Conservation (phyloP, 1,140 invertebrate species). For the Spodoptera frugiperda region DNA sequence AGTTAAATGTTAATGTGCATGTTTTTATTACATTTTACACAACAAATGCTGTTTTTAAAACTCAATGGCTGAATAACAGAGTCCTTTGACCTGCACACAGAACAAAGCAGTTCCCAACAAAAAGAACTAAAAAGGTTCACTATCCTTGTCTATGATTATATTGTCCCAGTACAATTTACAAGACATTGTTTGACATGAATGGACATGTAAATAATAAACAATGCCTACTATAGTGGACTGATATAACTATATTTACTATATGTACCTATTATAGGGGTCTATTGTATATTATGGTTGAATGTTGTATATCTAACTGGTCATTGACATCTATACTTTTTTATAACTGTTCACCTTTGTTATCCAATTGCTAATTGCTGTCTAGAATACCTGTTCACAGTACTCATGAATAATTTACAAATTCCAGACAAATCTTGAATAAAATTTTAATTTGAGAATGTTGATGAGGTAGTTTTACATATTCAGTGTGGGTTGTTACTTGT, state of each 20-base stretch:
- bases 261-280: not conserved
- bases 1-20: too few species aligned
- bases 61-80: not conserved
- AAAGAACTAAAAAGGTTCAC: conserved; percentile 18
- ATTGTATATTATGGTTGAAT: not conserved
- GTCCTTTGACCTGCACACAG: not conserved
- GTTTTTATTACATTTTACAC: too few species aligned
- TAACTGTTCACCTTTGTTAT: conserved; percentile 10
- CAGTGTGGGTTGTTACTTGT: not conserved
- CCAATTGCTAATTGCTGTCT: not conserved
- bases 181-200: conserved; percentile 10
- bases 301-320: not conserved
- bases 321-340: conserved; percentile 18
- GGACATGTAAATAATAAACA: conserved; percentile 34
- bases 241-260: conserved; percentile 3
- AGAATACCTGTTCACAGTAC: not conserved
- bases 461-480: conserved; percentile 15
- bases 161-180: not conserved
- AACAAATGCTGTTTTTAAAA: too few species aligned
- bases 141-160: conserved; percentile 14
- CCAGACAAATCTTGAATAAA: not conserved
- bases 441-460: conserved; percentile 3
- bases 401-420: conserved; percentile 33
- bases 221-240: not conserved
- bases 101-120: not conserved